Conservation (phyloP, 1,140 invertebrate genomes). For the Xylocopa sonorina region DNA sequence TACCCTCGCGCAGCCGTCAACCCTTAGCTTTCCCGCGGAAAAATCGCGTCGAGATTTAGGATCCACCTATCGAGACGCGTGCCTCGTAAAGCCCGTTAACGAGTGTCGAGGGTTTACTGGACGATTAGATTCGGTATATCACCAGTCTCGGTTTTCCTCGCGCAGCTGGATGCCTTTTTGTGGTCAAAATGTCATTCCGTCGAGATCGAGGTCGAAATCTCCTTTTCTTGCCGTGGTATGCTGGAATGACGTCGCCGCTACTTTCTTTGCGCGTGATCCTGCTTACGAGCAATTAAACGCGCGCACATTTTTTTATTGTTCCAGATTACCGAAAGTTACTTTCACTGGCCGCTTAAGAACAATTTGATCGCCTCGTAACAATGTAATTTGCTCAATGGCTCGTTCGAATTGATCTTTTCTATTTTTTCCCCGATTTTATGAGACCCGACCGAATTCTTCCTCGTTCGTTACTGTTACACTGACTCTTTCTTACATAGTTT, state of each 20-base stretch:
- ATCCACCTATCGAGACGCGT: too few relatives aligned
- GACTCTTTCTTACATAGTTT: not conserved
- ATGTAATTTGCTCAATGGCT: not conserved
- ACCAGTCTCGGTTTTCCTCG: too few relatives aligned
- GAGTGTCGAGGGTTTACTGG: too few relatives aligned
- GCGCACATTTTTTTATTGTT: not conserved
- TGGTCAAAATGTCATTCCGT: too few relatives aligned
- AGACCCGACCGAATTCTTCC: not conserved
- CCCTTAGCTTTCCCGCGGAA: too few relatives aligned
- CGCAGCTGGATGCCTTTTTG: too few relatives aligned
- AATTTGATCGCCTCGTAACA: not conserved
- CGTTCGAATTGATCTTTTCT: constrained; percentile 6
- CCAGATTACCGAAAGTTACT: not conserved
- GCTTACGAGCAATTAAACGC: not conserved
- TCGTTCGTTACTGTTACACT: not conserved
- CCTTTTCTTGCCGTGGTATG: too few relatives aligned
- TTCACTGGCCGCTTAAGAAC: not conserved
- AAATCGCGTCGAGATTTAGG: too few relatives aligned
- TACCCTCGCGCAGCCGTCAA: not conserved
- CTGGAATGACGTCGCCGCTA: not conserved
- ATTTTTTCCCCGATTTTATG: not conserved
- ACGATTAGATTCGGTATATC: too few relatives aligned
- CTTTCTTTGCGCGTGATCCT: not conserved
- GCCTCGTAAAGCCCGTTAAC: too few relatives aligned
- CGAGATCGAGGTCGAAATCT: too few relatives aligned